Evolutionary conservation across 2,113 vertebrate species (phyloP).

Genomic region (Anoplopoma fimbria): DNA sequence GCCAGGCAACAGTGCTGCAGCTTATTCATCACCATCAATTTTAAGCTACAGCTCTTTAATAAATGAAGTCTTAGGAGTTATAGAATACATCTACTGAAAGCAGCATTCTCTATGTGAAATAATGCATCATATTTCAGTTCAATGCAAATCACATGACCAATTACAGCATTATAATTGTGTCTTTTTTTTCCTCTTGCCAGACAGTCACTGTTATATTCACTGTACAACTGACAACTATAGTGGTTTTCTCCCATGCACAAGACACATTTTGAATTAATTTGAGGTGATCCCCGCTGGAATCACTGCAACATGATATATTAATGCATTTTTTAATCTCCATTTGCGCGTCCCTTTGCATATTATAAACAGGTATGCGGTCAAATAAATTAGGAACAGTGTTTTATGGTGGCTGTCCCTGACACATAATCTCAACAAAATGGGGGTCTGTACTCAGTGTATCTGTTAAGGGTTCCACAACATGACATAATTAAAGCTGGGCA

Average conservation of each 20-base stretch:
- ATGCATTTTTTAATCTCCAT: background rate
- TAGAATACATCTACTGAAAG: constrained; percentile 17
- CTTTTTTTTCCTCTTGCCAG: background rate
- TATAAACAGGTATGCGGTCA: background rate
- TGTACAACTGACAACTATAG: background rate
- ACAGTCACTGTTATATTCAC: constrained; percentile 3
- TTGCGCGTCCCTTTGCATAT: background rate
- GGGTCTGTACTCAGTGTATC: constrained; percentile 39
- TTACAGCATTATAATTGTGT: background rate
- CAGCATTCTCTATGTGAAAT: constrained; percentile 1
- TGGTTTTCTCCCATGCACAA: constrained; percentile 11
- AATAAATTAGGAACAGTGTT: background rate
- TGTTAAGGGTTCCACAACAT: constrained; percentile 39
- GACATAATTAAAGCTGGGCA: constrained; percentile 53
- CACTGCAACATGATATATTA: background rate
- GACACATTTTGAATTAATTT: constrained; percentile 22
- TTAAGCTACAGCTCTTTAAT: constrained; percentile 38
- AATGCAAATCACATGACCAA: constrained; percentile 23
- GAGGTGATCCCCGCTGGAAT: background rate
- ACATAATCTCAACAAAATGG: constrained; percentile 62
- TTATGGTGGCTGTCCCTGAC: constrained; percentile 15
- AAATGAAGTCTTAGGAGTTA: constrained; percentile 24
- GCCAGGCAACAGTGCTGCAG: constrained; percentile 33
- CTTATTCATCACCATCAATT: constrained; percentile 31
- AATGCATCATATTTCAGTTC: constrained; percentile 13